Evolutionary conservation across 2,113 vertebrate genomes (phyloP).

Genomic region (Falcunculus frontatus): DNA sequence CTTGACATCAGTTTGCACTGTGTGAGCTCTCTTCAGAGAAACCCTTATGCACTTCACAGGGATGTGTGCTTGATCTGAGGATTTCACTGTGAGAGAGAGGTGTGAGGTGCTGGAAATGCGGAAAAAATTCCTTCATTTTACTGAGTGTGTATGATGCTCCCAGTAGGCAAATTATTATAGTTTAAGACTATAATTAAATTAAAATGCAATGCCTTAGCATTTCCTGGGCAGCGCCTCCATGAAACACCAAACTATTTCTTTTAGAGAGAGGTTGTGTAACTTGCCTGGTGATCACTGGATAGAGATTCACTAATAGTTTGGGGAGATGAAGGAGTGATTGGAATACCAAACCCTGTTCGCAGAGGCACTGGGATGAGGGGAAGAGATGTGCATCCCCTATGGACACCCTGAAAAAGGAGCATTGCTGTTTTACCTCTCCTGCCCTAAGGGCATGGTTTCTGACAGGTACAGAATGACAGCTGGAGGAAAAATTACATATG

Average conservation of each 20-base stretch:
- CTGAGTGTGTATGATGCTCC: rapidly evolving
- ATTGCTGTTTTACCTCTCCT: not conserved
- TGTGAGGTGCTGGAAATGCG: not conserved
- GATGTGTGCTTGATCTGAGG: not conserved
- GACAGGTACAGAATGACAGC: constrained; percentile 6
- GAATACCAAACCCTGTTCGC: not conserved
- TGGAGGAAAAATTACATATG: constrained; percentile 19
- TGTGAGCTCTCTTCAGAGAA: not conserved
- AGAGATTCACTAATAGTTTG: not conserved
- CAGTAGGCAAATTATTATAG: not conserved
- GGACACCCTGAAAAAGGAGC: not conserved
- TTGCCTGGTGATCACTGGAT: not conserved
- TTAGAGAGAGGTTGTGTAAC: not conserved
- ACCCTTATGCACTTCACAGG: not conserved
- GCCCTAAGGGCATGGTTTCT: constrained; percentile 1
- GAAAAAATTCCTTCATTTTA: not conserved
- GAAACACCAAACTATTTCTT: not conserved
- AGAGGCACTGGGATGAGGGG: not conserved
- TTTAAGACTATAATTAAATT: not conserved
- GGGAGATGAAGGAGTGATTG: not conserved
- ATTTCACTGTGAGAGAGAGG: not conserved
- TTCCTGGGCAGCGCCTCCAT: not conserved
- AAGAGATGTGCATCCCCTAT: not conserved
- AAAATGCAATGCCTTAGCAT: not conserved
- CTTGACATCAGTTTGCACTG: not conserved